phyloP scores from a whole-genome alignment of 2,888 invertebrate genomes.

The Mylabris sibirica region DNA sequence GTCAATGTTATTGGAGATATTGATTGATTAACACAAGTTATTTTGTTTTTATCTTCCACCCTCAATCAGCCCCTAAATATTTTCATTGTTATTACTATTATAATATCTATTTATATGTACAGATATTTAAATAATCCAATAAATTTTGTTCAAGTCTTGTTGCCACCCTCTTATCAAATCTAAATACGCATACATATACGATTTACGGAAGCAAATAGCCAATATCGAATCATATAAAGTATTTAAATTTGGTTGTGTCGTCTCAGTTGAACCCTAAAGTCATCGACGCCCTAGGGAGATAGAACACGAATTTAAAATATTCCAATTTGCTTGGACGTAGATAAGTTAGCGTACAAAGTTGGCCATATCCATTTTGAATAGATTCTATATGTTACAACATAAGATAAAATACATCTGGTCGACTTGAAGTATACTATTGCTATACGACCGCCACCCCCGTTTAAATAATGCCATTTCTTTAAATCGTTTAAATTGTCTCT shows the following conservation, averaged over 20 bases:
- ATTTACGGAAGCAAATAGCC: conserved; percentile 33
- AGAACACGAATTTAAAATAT: conserved; percentile 58
- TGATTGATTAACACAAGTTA: conserved; percentile 61
- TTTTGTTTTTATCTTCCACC: conserved; percentile 41
- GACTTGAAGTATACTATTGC: conserved; percentile 47
- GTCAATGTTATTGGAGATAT: conserved; percentile 58
- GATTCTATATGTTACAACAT: conserved; percentile 23
- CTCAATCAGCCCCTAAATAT: conserved; percentile 15
- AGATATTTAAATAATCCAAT: conserved; percentile 1
- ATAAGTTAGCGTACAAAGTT: conserved; percentile 50
- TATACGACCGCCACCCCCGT: conserved; percentile 49
- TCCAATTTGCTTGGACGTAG: conserved; percentile 58
- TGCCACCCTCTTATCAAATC: conserved; percentile 9
- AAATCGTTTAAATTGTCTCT: conserved; percentile 59
- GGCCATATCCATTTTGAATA: conserved; percentile 24
- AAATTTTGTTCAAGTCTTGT: neutral
- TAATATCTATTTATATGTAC: neutral
- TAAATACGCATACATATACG: conserved; percentile 15
- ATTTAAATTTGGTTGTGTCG: conserved; percentile 47
- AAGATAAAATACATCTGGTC: conserved; percentile 41
- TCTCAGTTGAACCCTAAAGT: conserved; percentile 42
- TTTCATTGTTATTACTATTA: neutral
- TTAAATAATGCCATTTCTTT: conserved; percentile 57
- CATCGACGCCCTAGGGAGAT: conserved; percentile 47
- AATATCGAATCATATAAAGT: conserved; percentile 48